Percentiles rank a stretch among this genome's conserved stretches.
These are phyloP conservation scores for Brachyptera putata DNA, from an alignment of 2,888 invertebrate species.

Conservation along the genomic window DNA sequence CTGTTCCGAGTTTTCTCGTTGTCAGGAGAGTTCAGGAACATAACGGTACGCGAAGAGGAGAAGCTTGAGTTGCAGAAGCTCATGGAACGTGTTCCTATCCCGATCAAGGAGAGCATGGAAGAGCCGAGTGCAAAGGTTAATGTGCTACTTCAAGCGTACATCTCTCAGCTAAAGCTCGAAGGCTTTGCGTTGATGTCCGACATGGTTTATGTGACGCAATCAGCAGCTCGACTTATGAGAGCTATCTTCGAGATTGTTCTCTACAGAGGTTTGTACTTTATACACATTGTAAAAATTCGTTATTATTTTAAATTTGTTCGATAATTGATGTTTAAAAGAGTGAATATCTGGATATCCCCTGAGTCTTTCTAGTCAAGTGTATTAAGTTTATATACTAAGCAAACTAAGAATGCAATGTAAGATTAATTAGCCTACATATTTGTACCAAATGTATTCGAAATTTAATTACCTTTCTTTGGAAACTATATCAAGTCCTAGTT, in stretches of 20 bases:
- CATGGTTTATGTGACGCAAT: conserved; percentile 99
- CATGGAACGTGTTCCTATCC: conserved; percentile 94
- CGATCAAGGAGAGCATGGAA: conserved; percentile 97
- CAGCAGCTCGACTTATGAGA: conserved; percentile 88
- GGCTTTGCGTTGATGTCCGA: conserved; percentile 99
- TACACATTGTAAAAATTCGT: too few species aligned
- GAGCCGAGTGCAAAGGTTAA: conserved; percentile 94
- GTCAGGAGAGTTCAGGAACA: conserved; percentile 93
- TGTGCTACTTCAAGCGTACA: conserved; percentile 93
- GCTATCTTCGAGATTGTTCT: conserved; percentile 92
- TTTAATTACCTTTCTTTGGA: too few species aligned
- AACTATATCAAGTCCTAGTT: too few species aligned
- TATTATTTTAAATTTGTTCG: neutral
- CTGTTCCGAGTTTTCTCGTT: conserved; percentile 95
- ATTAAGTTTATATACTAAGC: too few species aligned
- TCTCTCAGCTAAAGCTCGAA: conserved; percentile 95
- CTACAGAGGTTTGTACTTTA: too few species aligned
- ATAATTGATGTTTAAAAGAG: neutral
- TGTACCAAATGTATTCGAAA: too few species aligned
- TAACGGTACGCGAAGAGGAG: conserved; percentile 92
- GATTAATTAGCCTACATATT: too few species aligned
- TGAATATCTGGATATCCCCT: conserved; percentile 33
- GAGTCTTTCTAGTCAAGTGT: too few species aligned
- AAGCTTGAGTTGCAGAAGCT: conserved; percentile 94
- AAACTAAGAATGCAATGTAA: too few species aligned